phyloP scores from a whole-genome alignment of 1,140 invertebrate genomes.

The Coelopa frigida region DNA sequence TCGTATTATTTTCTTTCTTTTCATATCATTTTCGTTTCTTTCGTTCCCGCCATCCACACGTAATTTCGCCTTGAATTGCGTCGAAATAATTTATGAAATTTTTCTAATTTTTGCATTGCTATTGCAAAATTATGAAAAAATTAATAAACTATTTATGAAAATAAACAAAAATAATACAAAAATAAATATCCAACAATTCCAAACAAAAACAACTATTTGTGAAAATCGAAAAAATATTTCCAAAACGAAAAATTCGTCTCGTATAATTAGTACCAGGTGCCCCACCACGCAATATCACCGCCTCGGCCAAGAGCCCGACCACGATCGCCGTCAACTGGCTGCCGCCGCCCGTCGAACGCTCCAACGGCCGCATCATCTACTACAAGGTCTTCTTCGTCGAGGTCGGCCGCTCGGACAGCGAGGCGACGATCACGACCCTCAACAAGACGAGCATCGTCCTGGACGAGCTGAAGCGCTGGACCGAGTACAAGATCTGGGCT shows the following conservation, averaged over 20 bases:
- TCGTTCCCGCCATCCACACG: too few relatives aligned
- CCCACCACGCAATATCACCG: conserved; percentile 88
- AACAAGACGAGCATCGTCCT: conserved; percentile 71
- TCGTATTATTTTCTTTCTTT: conserved; percentile 10
- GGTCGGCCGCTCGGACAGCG: conserved; percentile 70
- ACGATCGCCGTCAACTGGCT: conserved; percentile 84
- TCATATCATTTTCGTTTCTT: conserved; percentile 7
- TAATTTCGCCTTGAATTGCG: too few relatives aligned
- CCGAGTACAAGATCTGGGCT: conserved; percentile 92
- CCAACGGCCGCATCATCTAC: conserved; percentile 86
- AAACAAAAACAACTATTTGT: conserved; percentile 11
- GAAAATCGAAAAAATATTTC: conserved; percentile 6
- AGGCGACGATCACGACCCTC: conserved; percentile 69
- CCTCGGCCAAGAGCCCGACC: conserved; percentile 76
- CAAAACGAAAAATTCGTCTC: too few relatives aligned
- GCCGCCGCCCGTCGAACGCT: conserved; percentile 77
- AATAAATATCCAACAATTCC: conserved; percentile 1
- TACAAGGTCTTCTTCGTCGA: conserved; percentile 90
- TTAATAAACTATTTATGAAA: conserved; percentile 1
- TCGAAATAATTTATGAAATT: too few relatives aligned
- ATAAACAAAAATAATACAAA: conserved; percentile 9
- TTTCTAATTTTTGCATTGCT: not conserved
- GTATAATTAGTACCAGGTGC: conserved; percentile 79
- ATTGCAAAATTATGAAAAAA: conserved; percentile 5
- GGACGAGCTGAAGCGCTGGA: conserved; percentile 88